Conservation (phyloP, 2,888 invertebrate genomes). For the Patella depressa region DNA sequence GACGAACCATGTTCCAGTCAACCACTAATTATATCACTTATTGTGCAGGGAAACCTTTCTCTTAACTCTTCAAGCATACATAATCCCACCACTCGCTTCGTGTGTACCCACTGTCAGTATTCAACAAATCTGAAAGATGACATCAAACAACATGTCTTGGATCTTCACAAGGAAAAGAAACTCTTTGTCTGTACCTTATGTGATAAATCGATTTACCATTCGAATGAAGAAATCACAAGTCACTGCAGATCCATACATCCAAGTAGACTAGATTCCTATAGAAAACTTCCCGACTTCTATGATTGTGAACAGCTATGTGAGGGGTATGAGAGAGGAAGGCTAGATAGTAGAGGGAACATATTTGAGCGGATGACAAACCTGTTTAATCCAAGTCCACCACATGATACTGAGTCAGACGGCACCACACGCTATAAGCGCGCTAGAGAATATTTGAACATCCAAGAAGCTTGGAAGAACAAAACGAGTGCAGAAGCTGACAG, state of each 20-base stretch:
- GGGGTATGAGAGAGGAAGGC: neutral
- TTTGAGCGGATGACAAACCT: conserved; percentile 49
- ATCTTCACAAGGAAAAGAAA: conserved; percentile 42
- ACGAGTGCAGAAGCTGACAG: conserved; percentile 55
- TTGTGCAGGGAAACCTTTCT: conserved; percentile 35
- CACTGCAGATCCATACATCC: conserved; percentile 45
- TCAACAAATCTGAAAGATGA: conserved; percentile 44
- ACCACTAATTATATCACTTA: conserved; percentile 37
- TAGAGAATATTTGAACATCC: conserved; percentile 37
- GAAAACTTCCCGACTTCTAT: conserved; percentile 23
- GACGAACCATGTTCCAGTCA: conserved; percentile 20
- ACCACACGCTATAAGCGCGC: conserved; percentile 24
- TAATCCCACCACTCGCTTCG: conserved; percentile 36
- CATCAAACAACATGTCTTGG: conserved; percentile 43
- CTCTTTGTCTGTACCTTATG: conserved; percentile 55
- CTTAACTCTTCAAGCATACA: conserved; percentile 17
- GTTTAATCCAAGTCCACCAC: conserved; percentile 27
- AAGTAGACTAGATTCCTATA: conserved; percentile 33
- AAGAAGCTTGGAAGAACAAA: conserved; percentile 38
- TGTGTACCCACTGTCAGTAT: conserved; percentile 52
- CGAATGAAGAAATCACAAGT: conserved; percentile 38
- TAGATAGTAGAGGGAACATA: conserved; percentile 44
- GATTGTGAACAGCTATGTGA: conserved; percentile 1
- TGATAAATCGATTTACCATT: conserved; percentile 35
- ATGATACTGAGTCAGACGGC: conserved; percentile 22